Conservation (phyloP, 64 coral and sea anemone species). For the Cladopsammia gracilis region DNA sequence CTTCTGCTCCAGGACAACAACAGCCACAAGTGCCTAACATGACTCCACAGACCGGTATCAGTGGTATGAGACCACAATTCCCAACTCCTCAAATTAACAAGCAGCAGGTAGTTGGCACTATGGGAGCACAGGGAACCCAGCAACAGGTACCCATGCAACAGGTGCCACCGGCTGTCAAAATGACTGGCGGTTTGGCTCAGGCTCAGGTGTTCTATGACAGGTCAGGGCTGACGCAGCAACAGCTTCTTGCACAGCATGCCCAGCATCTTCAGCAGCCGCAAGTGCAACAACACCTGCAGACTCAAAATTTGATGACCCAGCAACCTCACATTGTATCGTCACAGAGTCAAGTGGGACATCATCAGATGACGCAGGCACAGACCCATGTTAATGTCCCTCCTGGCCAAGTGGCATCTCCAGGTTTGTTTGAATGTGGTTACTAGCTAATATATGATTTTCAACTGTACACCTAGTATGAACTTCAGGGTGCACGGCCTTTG, state of each 20-base stretch:
- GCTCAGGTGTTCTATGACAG: background rate
- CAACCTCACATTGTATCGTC: background rate
- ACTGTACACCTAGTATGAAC: too few relatives aligned
- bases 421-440: background rate
- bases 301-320: constrained; percentile 14
- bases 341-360: constrained; percentile 32
- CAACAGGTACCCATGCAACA: constrained; percentile 29
- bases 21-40: constrained; percentile 6
- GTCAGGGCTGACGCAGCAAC: constrained; percentile 5
- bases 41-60: constrained; percentile 18
- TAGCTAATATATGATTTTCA: too few relatives aligned
- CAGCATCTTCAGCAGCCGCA: constrained; percentile 38
- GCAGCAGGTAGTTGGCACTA: background rate
- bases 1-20: constrained; percentile 21
- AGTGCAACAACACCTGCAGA: constrained; percentile 22
- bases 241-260: constrained; percentile 31
- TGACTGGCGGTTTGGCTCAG: background rate
- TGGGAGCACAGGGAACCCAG: background rate
- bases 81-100: constrained; percentile 6
- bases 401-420: constrained; percentile 22
- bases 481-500: too few relatives aligned
- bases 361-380: constrained; percentile 49
- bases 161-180: background rate
- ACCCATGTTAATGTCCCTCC: background rate
- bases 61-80: constrained; percentile 31